Base-by-base conservation (phyloP, 2,113 vertebrate genomes). In the Phocoena sinus region DNA sequence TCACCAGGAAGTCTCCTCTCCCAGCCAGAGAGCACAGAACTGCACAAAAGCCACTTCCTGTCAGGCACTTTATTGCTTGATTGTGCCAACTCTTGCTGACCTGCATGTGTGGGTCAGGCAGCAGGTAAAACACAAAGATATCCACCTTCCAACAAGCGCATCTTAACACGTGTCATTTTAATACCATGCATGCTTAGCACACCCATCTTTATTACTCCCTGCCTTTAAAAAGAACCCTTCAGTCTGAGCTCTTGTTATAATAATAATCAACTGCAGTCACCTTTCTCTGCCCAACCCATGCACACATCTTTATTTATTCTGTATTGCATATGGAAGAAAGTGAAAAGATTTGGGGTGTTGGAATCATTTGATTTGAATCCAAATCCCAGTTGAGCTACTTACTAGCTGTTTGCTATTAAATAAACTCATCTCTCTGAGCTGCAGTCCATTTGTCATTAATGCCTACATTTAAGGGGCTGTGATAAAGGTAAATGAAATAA, bases 91-190 rank as follows among this genome's bases (percentile, higher is more conserved):
- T 11, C 3, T 60, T 17, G 36, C 12, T 14, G 53, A 96, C 77
- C 96, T 13, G 5, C 56, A 0, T 0, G 84, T 56, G 44, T 33
- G 4, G 18, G 1, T 71, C 67, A 63, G 74, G 21, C 94, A 97
- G 92, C 94, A 98, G 96, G 98, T 97, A 97, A 1, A 2, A 97
- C 3, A 83, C 44, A 79, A 95, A 88, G 81, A 62, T 86, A 96
- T 91, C 89, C 73, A 77, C 89, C 94, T 95, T 97, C 92, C 93
- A 95, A 93, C 60, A 81, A 90, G 88, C 60, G 89, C 94, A 96
- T 92, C 96, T 98, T 92, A 85, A 36, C 97, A 62, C 28, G 67
- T 87, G 84, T 96, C 96, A 92, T 28, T 41, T 91, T 92, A 91
- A 96, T 80, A 41, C n/a, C 91, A 65, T 31, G 47, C 89, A 71